phyloP scores from a whole-genome alignment of 2,888 invertebrate genomes.

The Scaptomyza reducta region DNA sequence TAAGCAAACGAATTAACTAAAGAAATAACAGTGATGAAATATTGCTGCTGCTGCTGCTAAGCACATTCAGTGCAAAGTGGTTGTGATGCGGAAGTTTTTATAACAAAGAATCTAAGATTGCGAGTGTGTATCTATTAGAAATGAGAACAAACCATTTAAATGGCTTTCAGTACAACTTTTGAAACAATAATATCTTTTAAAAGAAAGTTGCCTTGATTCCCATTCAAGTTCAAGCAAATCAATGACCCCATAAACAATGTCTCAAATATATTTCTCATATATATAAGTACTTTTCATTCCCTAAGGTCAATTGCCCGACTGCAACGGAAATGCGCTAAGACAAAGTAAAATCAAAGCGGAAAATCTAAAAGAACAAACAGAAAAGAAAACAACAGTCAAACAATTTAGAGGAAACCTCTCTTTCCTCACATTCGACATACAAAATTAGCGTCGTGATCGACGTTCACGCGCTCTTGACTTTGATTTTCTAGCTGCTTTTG shows the following conservation, averaged over 20 bases:
- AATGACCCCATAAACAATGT: neutral
- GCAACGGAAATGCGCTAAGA: conserved; percentile 59
- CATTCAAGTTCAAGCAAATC: neutral
- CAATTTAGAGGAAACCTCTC: neutral
- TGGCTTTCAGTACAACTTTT: neutral
- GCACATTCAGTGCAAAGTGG: conserved; percentile 14
- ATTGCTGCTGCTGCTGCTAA: conserved; percentile 10
- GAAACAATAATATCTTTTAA: too few species aligned
- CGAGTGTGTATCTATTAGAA: neutral
- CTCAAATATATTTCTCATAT: conserved; percentile 1
- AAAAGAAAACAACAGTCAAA: conserved; percentile 2
- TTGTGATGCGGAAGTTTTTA: conserved; percentile 1
- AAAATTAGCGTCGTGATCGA: conserved; percentile 51
- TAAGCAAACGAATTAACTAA: conserved; percentile 21
- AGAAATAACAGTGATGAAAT: conserved; percentile 27
- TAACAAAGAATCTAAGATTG: neutral
- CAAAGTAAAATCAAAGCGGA: conserved; percentile 30
- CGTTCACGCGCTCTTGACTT: conserved; percentile 66
- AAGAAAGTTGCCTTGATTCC: too few species aligned
- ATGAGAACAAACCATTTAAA: too few species aligned
- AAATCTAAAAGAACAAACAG: conserved; percentile 20
- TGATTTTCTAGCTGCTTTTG: conserved; percentile 54
- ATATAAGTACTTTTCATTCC: neutral
- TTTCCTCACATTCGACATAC: conserved; percentile 29
- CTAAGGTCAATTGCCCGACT: conserved; percentile 55